Base-by-base conservation (phyloP, 2,888 invertebrate genomes). In the Pheosia tremula region DNA sequence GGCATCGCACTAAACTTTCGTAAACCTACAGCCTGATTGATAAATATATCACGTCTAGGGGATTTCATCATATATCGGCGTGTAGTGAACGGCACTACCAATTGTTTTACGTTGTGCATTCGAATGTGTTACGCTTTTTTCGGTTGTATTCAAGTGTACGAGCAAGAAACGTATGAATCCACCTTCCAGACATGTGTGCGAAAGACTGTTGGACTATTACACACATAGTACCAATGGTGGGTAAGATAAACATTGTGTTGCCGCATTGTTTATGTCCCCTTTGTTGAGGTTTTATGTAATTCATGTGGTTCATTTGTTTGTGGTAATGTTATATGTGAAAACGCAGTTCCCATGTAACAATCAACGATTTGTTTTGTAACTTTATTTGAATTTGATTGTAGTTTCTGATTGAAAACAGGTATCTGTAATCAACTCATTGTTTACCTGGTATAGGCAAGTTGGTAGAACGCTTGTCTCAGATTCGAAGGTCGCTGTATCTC, bases 1-100 rank as follows among this genome's bases (percentile, higher is more conserved):
- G 58, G 62, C 64, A 62, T 66, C 60, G 54, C 64, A 43, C 67
- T 62, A 70, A 71, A 86, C 89, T 91, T 91, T 91, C 90, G 88
- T 88, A 89, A 89, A 88, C 60, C 67, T 57, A 61, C 66, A 68
- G 43, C 78, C 72, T 79, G 78, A 86, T 91, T 90, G 81, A 85
- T 86, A 91, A 85, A 83, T 85, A 81, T 79, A 88, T 87, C 91
- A 90, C 91, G 91, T 85, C 73, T 74, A 65, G 59, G 66, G 68
- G 61, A 81, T 91, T 90, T 88, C 91, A 78, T 81, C 90, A 91
- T 76, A 91, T 76, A 78, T 79, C 74, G 79, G 73, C 77, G 79
- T 80, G 78, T 80, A 67, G 79, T 78, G 80, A 79, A 74, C 72
- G 77, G 79, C 72, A 75, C 73, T 62, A 69, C 71, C 76, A 73